A percentile compares a stretch with the other conserved stretches of the same genome.
Evolutionary conservation across 2,113 vertebrate species (phyloP).

Genomic region (Dasyurus viverrinus): DNA sequence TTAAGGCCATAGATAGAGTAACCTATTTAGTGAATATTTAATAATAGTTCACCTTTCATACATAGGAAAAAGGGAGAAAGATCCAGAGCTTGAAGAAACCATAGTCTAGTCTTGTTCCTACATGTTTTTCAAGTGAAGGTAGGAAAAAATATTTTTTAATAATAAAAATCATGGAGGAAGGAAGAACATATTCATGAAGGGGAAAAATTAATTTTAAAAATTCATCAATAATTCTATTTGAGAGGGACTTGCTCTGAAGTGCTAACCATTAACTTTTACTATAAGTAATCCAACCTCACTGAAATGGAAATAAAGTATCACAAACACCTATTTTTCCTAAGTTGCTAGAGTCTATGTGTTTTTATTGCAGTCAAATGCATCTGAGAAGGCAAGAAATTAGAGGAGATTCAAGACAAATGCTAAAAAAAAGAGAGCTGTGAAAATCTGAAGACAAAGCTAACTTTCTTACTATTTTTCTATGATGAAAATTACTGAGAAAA

Average conservation of each 20-base stretch:
- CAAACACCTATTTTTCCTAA: not conserved
- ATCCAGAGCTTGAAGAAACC: not conserved
- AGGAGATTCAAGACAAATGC: not conserved
- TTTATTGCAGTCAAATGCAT: not conserved
- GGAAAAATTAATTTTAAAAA: not conserved
- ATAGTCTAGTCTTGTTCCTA: not conserved
- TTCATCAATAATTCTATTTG: not conserved
- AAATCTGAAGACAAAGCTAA: slow-evolving; percentile 15
- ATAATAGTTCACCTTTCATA: not conserved
- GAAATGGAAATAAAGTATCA: not conserved
- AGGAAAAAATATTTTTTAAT: not conserved
- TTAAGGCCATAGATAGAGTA: not conserved
- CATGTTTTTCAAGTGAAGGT: not conserved
- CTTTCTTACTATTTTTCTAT: slow-evolving; percentile 35
- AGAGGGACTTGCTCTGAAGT: not conserved
- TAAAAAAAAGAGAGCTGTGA: slow-evolving; percentile 11
- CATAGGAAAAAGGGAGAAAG: not conserved
- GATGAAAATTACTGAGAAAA: slow-evolving; percentile 19
- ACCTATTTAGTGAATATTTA: not conserved
- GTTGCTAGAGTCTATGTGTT: not conserved
- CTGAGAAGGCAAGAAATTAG: not conserved
- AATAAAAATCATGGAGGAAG: not conserved
- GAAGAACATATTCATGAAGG: not conserved
- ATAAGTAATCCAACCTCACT: not conserved
- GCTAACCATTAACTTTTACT: not conserved